Percentiles rank a stretch among this genome's conserved stretches.
Evolutionary conservation across 2,888 invertebrate species (phyloP).

Genomic region (Tenthredo amoena): DNA sequence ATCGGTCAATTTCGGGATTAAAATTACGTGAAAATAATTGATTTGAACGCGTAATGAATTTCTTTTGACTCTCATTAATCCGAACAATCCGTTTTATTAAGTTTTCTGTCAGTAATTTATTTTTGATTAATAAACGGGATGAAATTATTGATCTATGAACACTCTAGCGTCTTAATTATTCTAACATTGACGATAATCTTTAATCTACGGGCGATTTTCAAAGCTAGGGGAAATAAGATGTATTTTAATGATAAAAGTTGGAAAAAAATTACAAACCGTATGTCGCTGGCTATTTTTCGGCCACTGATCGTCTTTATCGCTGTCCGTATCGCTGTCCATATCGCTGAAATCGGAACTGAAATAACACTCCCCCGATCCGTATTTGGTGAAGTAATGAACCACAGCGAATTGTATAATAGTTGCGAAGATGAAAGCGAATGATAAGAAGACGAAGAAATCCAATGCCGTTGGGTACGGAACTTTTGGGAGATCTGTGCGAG

Average conservation of each 20-base stretch:
- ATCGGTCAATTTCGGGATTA: background rate
- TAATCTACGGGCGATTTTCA: background rate
- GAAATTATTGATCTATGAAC: slow-evolving; percentile 2
- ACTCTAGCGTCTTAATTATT: no score
- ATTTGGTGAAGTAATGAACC: slow-evolving; percentile 93
- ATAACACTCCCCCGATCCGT: slow-evolving; percentile 89
- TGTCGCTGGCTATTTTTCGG: slow-evolving; percentile 10
- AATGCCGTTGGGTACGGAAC: slow-evolving; percentile 93
- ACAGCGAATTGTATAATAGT: slow-evolving; percentile 91
- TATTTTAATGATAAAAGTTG: background rate
- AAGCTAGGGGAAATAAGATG: background rate
- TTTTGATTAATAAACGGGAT: background rate
- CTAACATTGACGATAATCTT: background rate
- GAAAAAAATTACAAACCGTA: slow-evolving; percentile 22
- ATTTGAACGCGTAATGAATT: background rate
- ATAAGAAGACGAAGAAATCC: slow-evolving; percentile 90
- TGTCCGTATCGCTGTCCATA: slow-evolving; percentile 81
- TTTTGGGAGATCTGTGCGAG: slow-evolving; percentile 90
- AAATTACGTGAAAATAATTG: background rate
- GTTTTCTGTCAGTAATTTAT: background rate
- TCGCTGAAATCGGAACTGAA: slow-evolving; percentile 83
- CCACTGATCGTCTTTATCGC: slow-evolving; percentile 78
- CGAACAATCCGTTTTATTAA: background rate
- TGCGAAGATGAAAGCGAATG: slow-evolving; percentile 89
- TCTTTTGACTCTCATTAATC: background rate